Base-by-base conservation (phyloP, 2,888 invertebrate species). In the Leucophenga montana region DNA sequence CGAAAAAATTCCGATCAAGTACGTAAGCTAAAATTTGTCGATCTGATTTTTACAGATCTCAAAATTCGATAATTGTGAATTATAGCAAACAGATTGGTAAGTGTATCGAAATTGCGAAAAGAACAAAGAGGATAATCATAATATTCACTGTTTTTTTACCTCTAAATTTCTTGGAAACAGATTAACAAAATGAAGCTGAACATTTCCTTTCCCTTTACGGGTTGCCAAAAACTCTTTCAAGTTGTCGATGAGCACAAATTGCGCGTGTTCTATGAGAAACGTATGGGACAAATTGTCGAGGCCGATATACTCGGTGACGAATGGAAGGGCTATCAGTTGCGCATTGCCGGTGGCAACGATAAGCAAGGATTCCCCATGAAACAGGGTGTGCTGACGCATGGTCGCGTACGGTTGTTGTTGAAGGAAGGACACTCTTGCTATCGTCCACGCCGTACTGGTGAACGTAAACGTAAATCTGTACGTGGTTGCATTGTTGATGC, bases 301-400 rank as follows among this genome's bases (percentile, higher is more conserved):
- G 98, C 96, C 68, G 98, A 98, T 88, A 91, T 93, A 78, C 91
- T 99, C 75, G 99, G 99, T 64, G 97, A 98, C 89, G 99, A 99
- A 91, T 99, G 99, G 99, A 98, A 98, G 90, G 99, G 99, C 67
- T 99, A 99, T 86, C 93, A 98, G 57, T 92, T 99, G 70, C 94
- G 97, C 75, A 94, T 99, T 80, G 92, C 97, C 79, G 99, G 99
- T 81, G 99, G 99, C 80, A 99, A 99, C 89, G 99, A 99, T 92
- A 99, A 99, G 90, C 99, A 99, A 91, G 99, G 99, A 76, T 99
- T 99, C 90, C 99, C 99, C 73, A 99, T 99, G 99, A 99, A 99
- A 90, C 99, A 99, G 90, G 99, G 99, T 90, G 96, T 99, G 69
- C 92, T 99, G 71, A 96, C 97, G 75, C 97, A 97, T 90, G 92